phyloP scores from a whole-genome alignment of 2,888 invertebrate genomes.

The Myopa tessellatipennis region DNA sequence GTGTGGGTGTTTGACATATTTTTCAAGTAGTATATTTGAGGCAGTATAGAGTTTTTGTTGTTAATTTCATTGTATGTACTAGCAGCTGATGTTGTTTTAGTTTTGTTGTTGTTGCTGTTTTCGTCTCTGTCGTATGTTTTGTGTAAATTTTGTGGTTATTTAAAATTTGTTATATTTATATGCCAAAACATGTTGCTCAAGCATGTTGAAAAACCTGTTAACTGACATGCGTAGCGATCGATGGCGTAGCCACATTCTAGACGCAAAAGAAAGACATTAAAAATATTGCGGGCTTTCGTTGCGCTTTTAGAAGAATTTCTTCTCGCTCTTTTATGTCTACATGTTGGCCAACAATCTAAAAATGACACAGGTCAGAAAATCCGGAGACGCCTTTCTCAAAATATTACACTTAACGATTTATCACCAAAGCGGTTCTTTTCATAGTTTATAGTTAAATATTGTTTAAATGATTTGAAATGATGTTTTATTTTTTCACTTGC shows the following conservation, averaged over 20 bases:
- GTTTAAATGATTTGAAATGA: background rate
- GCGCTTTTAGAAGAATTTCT: background rate
- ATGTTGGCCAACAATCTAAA: no score
- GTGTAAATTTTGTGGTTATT: constrained; percentile 26
- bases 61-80: constrained; percentile 5
- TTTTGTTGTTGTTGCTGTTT: background rate
- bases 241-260: constrained; percentile 6
- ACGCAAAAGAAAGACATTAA: constrained; percentile 6
- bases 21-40: constrained; percentile 26
- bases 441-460: background rate
- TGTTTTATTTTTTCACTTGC: constrained; percentile 62
- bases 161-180: constrained; percentile 1
- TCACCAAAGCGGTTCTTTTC: no score
- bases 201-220: constrained; percentile 19
- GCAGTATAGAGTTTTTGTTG: background rate
- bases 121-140: background rate
- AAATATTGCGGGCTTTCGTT: constrained; percentile 3
- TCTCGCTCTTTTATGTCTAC: no score
- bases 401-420: no score
- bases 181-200: constrained; percentile 3
- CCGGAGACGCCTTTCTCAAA: no score
- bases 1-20: constrained; percentile 42
- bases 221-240: background rate
- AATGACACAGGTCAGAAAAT: no score
- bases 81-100: background rate